A percentile compares a stretch with the other conserved stretches of the same genome.
phyloP scores from a whole-genome alignment of 2,113 vertebrate species.

The Dipodomys merriami region DNA sequence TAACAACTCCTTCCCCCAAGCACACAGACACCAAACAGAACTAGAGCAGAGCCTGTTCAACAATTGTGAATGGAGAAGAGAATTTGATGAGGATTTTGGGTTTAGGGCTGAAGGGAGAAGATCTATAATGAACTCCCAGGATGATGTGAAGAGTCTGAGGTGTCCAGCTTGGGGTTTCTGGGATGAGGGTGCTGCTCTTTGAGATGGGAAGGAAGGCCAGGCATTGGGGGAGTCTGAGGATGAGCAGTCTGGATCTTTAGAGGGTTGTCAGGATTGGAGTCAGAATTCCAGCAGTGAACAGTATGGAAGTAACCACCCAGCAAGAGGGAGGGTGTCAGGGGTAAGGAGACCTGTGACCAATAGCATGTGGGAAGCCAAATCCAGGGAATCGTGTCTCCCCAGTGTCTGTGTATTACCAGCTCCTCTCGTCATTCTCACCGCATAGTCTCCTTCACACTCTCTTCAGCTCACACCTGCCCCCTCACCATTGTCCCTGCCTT shows the following conservation, averaged over 20 bases:
- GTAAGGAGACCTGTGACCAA: not conserved
- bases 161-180: not conserved
- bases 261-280: not conserved
- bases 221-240: fast-evolving
- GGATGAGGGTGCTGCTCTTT: not conserved
- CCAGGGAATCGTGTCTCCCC: not conserved
- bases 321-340: not conserved
- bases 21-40: not conserved
- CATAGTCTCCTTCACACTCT: not conserved
- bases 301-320: not conserved
- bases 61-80: not conserved
- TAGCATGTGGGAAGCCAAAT: not conserved
- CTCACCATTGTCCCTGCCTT: too few species aligned
- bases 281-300: not conserved
- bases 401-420: not conserved
- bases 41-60: not conserved
- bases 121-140: not conserved
- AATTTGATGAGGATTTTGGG: not conserved
- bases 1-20: not conserved
- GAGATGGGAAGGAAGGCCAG: not conserved
- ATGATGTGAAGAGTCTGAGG: not conserved
- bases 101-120: not conserved
- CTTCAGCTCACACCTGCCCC: not conserved
- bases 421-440: not conserved
- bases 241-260: not conserved